Evolutionary conservation across 2,888 invertebrate species (phyloP).

Genomic region (Drosophila anomalata): DNA sequence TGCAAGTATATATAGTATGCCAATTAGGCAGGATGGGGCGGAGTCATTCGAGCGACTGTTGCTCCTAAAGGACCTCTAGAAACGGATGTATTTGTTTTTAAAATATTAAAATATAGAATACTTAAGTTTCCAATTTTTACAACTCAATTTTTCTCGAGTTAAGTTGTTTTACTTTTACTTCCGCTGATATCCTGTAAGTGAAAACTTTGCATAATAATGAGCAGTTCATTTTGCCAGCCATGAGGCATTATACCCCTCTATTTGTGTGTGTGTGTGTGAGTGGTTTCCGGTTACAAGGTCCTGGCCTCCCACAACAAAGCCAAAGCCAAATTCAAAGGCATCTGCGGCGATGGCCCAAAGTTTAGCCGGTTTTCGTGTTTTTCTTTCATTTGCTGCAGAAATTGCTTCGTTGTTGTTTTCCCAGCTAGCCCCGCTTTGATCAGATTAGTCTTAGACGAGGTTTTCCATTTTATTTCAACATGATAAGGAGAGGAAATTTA

Average conservation of each 20-base stretch:
- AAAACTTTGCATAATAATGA: constrained; percentile 79
- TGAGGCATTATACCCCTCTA: constrained; percentile 8
- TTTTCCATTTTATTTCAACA: constrained; percentile 16
- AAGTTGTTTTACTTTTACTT: constrained; percentile 52
- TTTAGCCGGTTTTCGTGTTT: constrained; percentile 60
- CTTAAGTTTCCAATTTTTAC: constrained; percentile 1
- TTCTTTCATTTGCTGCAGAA: constrained; percentile 69
- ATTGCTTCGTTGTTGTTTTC: constrained; percentile 70
- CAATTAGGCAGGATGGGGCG: constrained; percentile 22
- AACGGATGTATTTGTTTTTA: constrained; percentile 3
- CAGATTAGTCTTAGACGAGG: constrained; percentile 61
- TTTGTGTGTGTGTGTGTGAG: constrained; percentile 25
- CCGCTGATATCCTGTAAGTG: constrained; percentile 50
- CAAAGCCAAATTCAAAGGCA: constrained; percentile 38
- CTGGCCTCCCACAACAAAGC: constrained; percentile 55
- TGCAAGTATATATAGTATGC: constrained; percentile 17
- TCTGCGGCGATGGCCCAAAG: constrained; percentile 46
- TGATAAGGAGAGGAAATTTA: constrained; percentile 14
- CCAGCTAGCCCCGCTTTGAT: constrained; percentile 64
- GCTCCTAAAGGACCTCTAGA: constrained; percentile 17
- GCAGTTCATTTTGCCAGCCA: constrained; percentile 63
- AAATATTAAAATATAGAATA: too few relatives aligned
- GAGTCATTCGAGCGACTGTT: constrained; percentile 34
- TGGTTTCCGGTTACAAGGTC: constrained; percentile 56
- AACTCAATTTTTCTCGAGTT: constrained; percentile 9